Base-by-base conservation (phyloP, 2,888 invertebrate genomes). In the Aphelenchoides bicaudatus region DNA sequence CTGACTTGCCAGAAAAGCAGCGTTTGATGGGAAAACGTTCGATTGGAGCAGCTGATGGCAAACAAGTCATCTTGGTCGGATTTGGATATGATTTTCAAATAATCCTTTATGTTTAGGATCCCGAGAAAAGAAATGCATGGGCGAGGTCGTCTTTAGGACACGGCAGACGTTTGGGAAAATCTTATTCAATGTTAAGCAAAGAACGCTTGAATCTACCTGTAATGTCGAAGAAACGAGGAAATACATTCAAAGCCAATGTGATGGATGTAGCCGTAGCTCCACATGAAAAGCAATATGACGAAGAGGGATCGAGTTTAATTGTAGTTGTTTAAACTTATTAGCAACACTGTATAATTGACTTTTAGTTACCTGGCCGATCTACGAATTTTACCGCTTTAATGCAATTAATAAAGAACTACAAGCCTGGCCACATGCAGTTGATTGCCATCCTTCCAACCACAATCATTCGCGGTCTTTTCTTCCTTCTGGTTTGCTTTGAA, bases 401-500 rank as follows among this genome's bases (percentile, higher is more conserved):
- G 62, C 50, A 46, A n/a, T 37, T 74, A 57, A 73, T 74, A 37
- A 62, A 62, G 19, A 63, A 66, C n/a, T 72, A 68, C 51, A 53
- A 66, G 25, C 60, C 47, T 21, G 74, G 74, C n/a, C 64, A 64
- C 27, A 63, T 65, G 19, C 56, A 66, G 21, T 54, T 66, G 28
- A 51, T 39, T 19, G 61, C 46, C 5, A 71, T 74, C 28, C 69
- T 75, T 19, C 75, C 75, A 4, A 66, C 70, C 1, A 75, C 74
- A 2, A 66, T 74, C n/a, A 54, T 75, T 5, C 61, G 75, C 30
- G 73, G 74, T 1, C 56, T 73, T 8, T 73, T 76, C 65, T 73
- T 73, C 38, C 60, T 75, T 1, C 63, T 75, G 5, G 73, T 75
- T 16, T 75, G 75, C 57, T 75, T 75, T 64, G 68, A 75, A 65